Evolutionary conservation across 2,888 invertebrate genomes (phyloP).

Genomic region (Cataglyphis rosenhaueri): DNA sequence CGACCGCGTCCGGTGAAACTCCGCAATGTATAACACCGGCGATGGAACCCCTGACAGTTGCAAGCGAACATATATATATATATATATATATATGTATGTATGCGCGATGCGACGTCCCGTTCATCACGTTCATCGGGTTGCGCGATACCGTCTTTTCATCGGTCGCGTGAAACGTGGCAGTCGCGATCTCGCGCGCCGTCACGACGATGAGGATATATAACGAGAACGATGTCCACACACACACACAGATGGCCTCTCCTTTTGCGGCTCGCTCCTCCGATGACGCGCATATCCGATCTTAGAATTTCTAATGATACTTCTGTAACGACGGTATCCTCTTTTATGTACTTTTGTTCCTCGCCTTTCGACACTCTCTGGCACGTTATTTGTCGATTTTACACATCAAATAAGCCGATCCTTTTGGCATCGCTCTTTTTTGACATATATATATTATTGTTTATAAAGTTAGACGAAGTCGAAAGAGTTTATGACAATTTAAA

Average conservation of each 20-base stretch:
- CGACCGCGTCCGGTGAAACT: conserved; percentile 78
- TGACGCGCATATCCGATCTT: conserved; percentile 64
- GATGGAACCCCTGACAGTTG: conserved; percentile 71
- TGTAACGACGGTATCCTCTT: conserved; percentile 37
- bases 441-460: background rate
- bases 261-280: conserved; percentile 52
- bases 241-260: conserved; percentile 46
- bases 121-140: conserved; percentile 70
- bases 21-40: conserved; percentile 78
- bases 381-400: background rate
- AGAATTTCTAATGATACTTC: conserved; percentile 69
- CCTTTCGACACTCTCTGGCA: conserved; percentile 13
- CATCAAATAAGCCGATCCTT: background rate
- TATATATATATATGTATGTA: conserved; percentile 55
- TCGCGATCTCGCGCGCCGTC: conserved; percentile 7
- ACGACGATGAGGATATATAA: conserved; percentile 47
- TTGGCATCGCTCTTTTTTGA: background rate
- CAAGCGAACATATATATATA: conserved; percentile 58
- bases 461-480: background rate
- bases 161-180: conserved; percentile 61
- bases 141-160: conserved; percentile 66
- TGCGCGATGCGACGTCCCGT: conserved; percentile 62
- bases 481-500: background rate
- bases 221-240: conserved; percentile 62
- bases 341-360: background rate